These are phyloP conservation scores for Serranus cabrilla DNA, from an alignment of 2,797 vertebrate genomes.

Conservation along the genomic window DNA sequence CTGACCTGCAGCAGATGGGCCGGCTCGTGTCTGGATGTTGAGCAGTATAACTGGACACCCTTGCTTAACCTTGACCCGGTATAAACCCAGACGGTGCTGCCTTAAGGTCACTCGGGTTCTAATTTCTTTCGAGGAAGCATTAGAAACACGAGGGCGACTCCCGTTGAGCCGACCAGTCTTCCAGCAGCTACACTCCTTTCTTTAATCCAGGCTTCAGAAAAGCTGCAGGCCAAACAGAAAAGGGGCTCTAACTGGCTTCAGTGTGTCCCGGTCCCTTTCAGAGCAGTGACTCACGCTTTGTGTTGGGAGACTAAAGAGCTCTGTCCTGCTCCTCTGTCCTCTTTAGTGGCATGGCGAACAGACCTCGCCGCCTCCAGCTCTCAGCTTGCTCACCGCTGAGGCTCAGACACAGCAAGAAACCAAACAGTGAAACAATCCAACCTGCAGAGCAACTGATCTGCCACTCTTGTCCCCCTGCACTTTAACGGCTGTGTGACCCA, in stretches of 20 bases:
- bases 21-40: constrained; percentile 47
- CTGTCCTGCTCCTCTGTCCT: constrained; percentile 61
- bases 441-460: constrained; percentile 64
- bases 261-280: constrained; percentile 60
- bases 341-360: constrained; percentile 62
- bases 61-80: constrained; percentile 71
- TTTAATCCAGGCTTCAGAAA: constrained; percentile 63
- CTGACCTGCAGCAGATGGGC: constrained; percentile 78
- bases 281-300: constrained; percentile 61
- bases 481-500: constrained; percentile 72
- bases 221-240: constrained; percentile 63
- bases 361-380: constrained; percentile 64
- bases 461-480: constrained; percentile 49
- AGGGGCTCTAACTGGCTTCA: constrained; percentile 48
- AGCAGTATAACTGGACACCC: constrained; percentile 52
- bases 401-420: constrained; percentile 56
- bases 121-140: constrained; percentile 44
- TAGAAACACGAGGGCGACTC: constrained; percentile 21
- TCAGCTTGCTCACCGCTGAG: constrained; percentile 41
- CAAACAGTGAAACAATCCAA: constrained; percentile 63
- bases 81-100: constrained; percentile 32
- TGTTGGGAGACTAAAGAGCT: constrained; percentile 64
- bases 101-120: constrained; percentile 48
- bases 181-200: constrained; percentile 32
- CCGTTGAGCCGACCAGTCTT: constrained; percentile 30